phyloP scores from a whole-genome alignment of 2,888 invertebrate species.

The Papilio gigon region DNA sequence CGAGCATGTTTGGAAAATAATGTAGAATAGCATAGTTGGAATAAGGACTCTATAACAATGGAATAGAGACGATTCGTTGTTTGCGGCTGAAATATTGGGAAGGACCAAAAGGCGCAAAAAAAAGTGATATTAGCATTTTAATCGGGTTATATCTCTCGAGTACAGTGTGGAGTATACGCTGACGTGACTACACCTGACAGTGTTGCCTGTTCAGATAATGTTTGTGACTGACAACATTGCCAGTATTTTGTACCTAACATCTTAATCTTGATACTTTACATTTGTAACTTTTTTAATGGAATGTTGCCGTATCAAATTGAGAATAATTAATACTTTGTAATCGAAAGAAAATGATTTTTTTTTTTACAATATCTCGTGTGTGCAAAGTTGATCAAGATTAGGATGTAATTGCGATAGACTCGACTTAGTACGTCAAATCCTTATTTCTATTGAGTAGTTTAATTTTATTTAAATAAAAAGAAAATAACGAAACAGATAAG shows the following conservation, averaged over 20 bases:
- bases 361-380: neutral
- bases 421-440: constrained; percentile 22
- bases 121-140: constrained; percentile 27
- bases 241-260: constrained; percentile 27
- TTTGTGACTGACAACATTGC: constrained; percentile 22
- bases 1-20: too few species aligned
- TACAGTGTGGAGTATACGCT: constrained; percentile 10
- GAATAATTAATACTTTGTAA: constrained; percentile 8
- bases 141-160: constrained; percentile 13
- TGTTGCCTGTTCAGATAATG: neutral
- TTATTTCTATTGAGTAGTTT: constrained; percentile 42
- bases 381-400: constrained; percentile 32
- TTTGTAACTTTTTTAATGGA: constrained; percentile 1
- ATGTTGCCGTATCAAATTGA: neutral
- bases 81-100: neutral
- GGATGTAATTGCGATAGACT: constrained; percentile 26
- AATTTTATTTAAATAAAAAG: constrained; percentile 22
- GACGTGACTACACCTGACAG: constrained; percentile 10
- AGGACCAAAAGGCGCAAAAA: neutral
- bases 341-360: neutral
- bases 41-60: too few species aligned
- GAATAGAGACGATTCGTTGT: too few species aligned
- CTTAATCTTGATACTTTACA: constrained; percentile 31
- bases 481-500: constrained; percentile 11
- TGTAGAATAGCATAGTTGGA: too few species aligned